A percentile compares a stretch with the other conserved stretches of the same genome.
Evolutionary conservation across 1,140 invertebrate species (phyloP).

Genomic region (Arion vulgaris): DNA sequence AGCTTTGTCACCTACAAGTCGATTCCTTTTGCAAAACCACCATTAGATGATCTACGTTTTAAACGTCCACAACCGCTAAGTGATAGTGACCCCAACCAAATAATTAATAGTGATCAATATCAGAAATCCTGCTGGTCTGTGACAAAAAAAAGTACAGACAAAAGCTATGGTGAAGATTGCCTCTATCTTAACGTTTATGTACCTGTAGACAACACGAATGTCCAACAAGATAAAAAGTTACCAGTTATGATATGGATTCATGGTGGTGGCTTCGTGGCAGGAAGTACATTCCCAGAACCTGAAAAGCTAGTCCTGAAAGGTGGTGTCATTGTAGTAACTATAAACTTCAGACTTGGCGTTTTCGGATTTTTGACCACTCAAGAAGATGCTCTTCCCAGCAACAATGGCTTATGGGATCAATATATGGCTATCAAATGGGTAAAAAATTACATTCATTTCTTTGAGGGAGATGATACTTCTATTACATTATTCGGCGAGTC

Average conservation of each 20-base stretch:
- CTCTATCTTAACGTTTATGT: slow-evolving; percentile 48
- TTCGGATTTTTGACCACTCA: slow-evolving; percentile 90
- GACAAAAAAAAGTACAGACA: slow-evolving; percentile 2
- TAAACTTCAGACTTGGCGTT: slow-evolving; percentile 51
- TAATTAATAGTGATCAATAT: background rate
- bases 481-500: slow-evolving; percentile 95
- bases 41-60: slow-evolving; percentile 14
- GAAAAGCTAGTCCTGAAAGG: slow-evolving; percentile 16
- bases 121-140: slow-evolving; percentile 27
- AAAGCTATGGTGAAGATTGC: slow-evolving; percentile 43
- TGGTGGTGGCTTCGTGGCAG: slow-evolving; percentile 44
- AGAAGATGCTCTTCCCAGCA: slow-evolving; percentile 92
- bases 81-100: too few species aligned
- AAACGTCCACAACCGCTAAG: slow-evolving; percentile 8
- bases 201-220: background rate
- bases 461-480: slow-evolving; percentile 88
- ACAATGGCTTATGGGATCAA: slow-evolving; percentile 95
- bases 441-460: slow-evolving; percentile 87
- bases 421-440: slow-evolving; percentile 76
- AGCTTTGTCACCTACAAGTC: slow-evolving; percentile 3
- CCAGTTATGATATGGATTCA: slow-evolving; percentile 50
- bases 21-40: slow-evolving; percentile 32
- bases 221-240: background rate
- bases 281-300: slow-evolving; percentile 36
- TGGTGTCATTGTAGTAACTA: slow-evolving; percentile 44